Conservation (phyloP, 1,140 invertebrate genomes). For the Parasteatoda tepidariorum region DNA sequence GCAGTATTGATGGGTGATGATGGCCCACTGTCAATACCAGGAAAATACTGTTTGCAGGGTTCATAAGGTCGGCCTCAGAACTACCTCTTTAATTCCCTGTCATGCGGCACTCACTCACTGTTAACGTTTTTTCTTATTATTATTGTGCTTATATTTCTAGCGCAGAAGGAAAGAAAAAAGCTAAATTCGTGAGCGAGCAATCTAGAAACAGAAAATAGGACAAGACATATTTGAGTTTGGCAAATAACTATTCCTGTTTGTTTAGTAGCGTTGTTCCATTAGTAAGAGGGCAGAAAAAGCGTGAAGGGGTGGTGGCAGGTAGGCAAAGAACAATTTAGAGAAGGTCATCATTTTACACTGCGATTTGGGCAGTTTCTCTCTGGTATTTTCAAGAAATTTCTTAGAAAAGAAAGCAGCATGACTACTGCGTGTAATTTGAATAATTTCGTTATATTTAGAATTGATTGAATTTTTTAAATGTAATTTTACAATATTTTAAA, state of each 20-base stretch:
- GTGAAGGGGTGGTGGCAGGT: neutral
- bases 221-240: neutral
- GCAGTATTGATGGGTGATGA: slow-evolving; percentile 18
- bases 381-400: too few relatives aligned
- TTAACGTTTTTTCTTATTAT: too few relatives aligned
- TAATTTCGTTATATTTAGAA: too few relatives aligned
- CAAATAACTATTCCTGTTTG: neutral
- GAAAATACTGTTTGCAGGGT: neutral
- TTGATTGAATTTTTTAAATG: too few relatives aligned
- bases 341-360: too few relatives aligned
- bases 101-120: neutral
- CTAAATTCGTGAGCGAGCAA: neutral
- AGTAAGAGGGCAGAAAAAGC: neutral
- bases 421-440: too few relatives aligned
- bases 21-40: slow-evolving; percentile 6
- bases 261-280: neutral
- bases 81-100: neutral
- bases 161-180: neutral
- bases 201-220: neutral
- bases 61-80: neutral
- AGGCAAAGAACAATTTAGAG: too few relatives aligned
- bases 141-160: too few relatives aligned
- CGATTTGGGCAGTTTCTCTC: too few relatives aligned
- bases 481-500: too few relatives aligned
- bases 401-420: too few relatives aligned